A percentile compares a stretch with the other conserved stretches of the same genome.
phyloP scores from a whole-genome alignment of 2,888 invertebrate species.

The Diaphora mendica region DNA sequence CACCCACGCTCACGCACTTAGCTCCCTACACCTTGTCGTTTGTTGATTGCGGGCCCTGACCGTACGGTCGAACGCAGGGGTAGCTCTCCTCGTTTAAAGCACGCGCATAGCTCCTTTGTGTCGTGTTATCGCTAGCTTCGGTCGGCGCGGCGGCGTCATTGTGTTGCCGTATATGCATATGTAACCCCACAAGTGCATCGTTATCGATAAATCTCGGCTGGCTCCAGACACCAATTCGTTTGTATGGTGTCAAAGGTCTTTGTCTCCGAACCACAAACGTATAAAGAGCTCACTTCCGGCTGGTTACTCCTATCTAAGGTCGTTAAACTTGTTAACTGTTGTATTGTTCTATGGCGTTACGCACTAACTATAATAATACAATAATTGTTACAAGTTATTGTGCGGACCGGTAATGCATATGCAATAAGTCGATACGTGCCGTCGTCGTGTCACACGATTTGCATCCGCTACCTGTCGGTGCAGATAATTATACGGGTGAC shows the following conservation, averaged over 20 bases:
- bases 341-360: constrained; percentile 8
- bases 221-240: constrained; percentile 10
- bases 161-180: neutral
- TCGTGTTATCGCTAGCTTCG: constrained; percentile 13
- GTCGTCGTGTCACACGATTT: constrained; percentile 15
- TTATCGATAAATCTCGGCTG: constrained; percentile 14
- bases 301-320: constrained; percentile 29
- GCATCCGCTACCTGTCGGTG: neutral
- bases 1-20: constrained; percentile 34
- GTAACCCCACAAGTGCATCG: constrained; percentile 12
- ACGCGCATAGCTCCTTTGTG: constrained; percentile 7
- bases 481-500: constrained; percentile 19
- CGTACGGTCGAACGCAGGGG: neutral
- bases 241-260: constrained; percentile 40
- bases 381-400: constrained; percentile 15
- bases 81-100: constrained; percentile 1
- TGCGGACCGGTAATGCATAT: constrained; percentile 17
- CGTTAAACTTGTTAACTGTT: constrained; percentile 32
- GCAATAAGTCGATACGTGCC: constrained; percentile 18
- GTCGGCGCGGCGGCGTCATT: neutral
- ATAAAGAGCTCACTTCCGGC: constrained; percentile 31
- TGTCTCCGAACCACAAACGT: constrained; percentile 26
- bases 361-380: constrained; percentile 9
- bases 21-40: constrained; percentile 15
- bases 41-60: neutral